Base-by-base conservation (phyloP, 2,113 vertebrate species). In the Gymnarchus niloticus region DNA sequence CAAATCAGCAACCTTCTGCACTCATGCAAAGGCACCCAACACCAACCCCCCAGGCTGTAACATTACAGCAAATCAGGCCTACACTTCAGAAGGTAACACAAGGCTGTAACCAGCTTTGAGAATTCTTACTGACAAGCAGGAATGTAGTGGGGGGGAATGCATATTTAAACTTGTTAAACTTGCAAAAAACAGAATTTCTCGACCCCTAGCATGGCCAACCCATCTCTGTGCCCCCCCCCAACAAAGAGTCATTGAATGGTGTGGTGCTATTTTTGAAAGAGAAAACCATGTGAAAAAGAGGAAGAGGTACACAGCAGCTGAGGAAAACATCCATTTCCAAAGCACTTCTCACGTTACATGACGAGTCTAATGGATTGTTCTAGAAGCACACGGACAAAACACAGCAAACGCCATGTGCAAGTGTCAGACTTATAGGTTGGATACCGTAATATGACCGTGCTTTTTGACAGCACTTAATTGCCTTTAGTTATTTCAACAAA, bases 261-360 rank as follows among this genome's bases (percentile, higher is more conserved):
- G 37, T 41, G 3, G 33, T 77, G 69, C 41, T 48, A 80, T 57
- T 85, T 85, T 19, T 78, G 69, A 78, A 46, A 46, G 8, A 57
- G 61, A 69, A 85, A 85, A 78, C 49, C 33, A 1, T 28, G 73
- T 28, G 56, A 59, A n/a, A 69, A 85, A 21, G 51, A 25, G 73
- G 84, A 78, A 78, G 73, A 37, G 3, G 69, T 77, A 25, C 3
- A 28, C 25, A 28, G 19, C 48, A 28, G 17, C 23, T 9, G 21
- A 9, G 6, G 73, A 73, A 73, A 73, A 10, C 14, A 33, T 2
- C 65, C 14, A 12, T 17, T 2, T 4, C 65, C 7, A 73, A 69
- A 25, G 0, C 41, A 33, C 57, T 44, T 8, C 83, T 52, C 14
- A 3, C 9, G n/a, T 51, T 80, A 80, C 77, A 49, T 23, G 12